Evolutionary conservation across 2,797 vertebrate genomes (phyloP), one percentile per base, ranked within the genome.

Genomic region (Cetoscarus ocellatus): DNA sequence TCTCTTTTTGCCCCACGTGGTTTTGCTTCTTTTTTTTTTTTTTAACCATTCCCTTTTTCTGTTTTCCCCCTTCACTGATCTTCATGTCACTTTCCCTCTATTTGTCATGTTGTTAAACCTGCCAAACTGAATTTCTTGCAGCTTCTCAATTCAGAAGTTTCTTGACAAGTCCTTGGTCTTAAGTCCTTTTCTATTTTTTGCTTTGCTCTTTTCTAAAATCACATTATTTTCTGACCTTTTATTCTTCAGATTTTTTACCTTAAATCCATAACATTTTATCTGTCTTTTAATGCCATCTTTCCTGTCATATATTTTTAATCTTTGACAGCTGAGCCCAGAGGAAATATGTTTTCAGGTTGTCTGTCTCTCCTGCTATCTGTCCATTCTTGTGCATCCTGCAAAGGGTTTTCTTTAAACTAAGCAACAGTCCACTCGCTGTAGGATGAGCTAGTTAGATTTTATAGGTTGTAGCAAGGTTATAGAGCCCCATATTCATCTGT

Each of bases 41-140:
- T 56, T 58, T 61, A 35, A 10, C 59, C 68, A 59, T 53, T 61
- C 49, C 27, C 35, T 49, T 77, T 27, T 38, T 27, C 48, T 2
- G 44, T 52, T 11, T 43, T 38, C 13, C 13, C 18, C 62, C 15
- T 61, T 18, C 61, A 14, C 52, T 67, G 40, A 60, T 55, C 11
- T 49, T 77, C 50, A 61, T 3, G 17, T 77, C 18, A 49, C 15
- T 14, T 70, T 50, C 8, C 9, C 51, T 27, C 48, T 57, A 67
- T 76, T 68, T 80, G 39, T 65, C 50, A 67, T 49, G 51, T 65
- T 67, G 38, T 76, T 72, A 57, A 72, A 87, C 45, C 70, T 44
- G 56, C 56, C 67, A 65, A 47, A 61, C 58, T 60, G 10, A 42
- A 45, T 55, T 61, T 67, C 7, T 47, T 51, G 64, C 52, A 9